Conservation (phyloP, 2,888 invertebrate genomes). For the Harmothoe impar region DNA sequence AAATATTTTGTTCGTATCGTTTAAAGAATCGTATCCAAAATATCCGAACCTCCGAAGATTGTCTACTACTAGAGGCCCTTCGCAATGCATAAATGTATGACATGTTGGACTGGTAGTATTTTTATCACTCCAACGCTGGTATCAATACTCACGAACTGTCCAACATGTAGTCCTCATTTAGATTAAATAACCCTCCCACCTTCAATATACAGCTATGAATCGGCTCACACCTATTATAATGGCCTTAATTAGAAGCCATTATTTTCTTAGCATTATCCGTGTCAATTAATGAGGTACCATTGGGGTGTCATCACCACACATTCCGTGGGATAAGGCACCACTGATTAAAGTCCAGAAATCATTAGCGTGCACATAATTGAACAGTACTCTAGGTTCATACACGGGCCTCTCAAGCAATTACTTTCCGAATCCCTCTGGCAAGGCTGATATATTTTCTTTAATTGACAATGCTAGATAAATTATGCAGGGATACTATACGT, state of each 20-base stretch:
- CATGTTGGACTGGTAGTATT: no score
- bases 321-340: not conserved
- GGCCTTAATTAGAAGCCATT: not conserved
- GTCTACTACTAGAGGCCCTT: no score
- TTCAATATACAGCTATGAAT: not conserved
- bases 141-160: no score
- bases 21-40: no score
- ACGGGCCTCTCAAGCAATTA: not conserved
- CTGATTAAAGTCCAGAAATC: slow-evolving; percentile 53
- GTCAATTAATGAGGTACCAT: not conserved
- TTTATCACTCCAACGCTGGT: no score
- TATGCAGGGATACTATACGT: not conserved
- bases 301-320: not conserved
- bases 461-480: slow-evolving; percentile 47
- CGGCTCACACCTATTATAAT: not conserved
- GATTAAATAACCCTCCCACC: not conserved
- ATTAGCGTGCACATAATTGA: slow-evolving; percentile 43
- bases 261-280: not conserved
- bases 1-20: no score
- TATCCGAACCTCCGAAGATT: no score
- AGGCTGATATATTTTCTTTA: slow-evolving; percentile 52
- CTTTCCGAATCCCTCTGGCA: not conserved
- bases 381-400: not conserved
- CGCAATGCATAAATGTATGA: no score
- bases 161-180: no score